Evolutionary conservation across 2,888 invertebrate genomes (phyloP), one percentile per base, ranked within the genome.

Genomic region (Rhagonycha fulva): DNA sequence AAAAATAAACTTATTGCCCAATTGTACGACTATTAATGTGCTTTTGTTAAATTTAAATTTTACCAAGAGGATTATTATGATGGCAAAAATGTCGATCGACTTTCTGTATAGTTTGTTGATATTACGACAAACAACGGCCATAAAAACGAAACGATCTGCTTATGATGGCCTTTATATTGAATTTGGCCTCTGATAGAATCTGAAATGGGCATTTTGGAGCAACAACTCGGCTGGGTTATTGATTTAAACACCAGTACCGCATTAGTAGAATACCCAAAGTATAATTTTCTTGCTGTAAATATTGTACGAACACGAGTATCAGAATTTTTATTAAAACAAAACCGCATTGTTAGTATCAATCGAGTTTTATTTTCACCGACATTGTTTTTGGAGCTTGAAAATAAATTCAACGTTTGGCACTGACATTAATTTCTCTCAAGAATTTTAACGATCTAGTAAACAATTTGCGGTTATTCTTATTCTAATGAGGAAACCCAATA

Each of bases 141-240:
- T 76, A 76, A 76, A 76, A 72, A 68, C 66, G 63, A 74, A 74
- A 74, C 74, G 68, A 74, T 74, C 69, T 69, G 32, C 74, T 76
- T 71, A 76, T 72, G 72, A 72, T 76, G 62, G 67, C 68, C 68
- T 61, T 76, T 72, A 63, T 68, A 69, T 69, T 63, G 71, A 76
- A 62, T 76, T 69, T 70, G 72, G 72, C 69, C 71, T 68, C 71
- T 71, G 75, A 68, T 75, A 75, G 71, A 62, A 68, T 71, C 68
- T 62, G 10, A 75, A 68, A 75, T 75, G 47, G 60, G 14, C 24
- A 66, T 62, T 26, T 30, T 66, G 19, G 12, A 30, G 67, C 61
- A 23, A 14, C 71, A 68, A 62, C 62, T 30, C 62, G 9, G 19
- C 60, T 14, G 60, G 62, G 7, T 30, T 60, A 74, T 74, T 68